Percentiles rank a stretch among this genome's conserved stretches.
These are phyloP conservation scores for Lamellibrachia columna DNA, from an alignment of 2,888 invertebrate species.

Conservation along the genomic window DNA sequence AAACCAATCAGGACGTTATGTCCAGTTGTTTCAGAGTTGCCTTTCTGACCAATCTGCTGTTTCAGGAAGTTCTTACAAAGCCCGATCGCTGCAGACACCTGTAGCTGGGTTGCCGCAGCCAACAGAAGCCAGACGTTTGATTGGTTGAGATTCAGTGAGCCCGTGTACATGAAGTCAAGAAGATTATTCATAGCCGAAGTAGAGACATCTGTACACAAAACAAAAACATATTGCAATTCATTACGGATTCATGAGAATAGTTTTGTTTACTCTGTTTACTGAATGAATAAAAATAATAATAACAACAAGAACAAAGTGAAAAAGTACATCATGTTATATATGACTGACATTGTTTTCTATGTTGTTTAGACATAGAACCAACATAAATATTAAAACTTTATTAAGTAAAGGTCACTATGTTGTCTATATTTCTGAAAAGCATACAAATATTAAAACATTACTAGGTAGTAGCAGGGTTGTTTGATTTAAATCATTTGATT, in stretches of 20 bases:
- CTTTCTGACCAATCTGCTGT: background rate
- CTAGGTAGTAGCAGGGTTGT: too few species aligned
- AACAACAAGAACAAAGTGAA: too few species aligned
- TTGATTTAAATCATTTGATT: too few species aligned
- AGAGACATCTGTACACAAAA: background rate
- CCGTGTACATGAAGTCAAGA: constrained; percentile 29
- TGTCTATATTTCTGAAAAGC: too few species aligned
- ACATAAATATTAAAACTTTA: too few species aligned
- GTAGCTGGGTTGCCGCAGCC: constrained; percentile 22
- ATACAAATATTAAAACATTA: too few species aligned
- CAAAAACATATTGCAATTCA: background rate
- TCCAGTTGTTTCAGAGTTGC: background rate
- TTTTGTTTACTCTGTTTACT: background rate
- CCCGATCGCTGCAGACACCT: background rate
- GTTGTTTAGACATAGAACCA: too few species aligned
- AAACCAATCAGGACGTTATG: background rate
- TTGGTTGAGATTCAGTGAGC: constrained; percentile 22
- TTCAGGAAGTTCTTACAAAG: background rate
- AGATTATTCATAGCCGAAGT: background rate
- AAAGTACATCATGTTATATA: too few species aligned
- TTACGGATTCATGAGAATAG: background rate
- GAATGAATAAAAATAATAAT: too few species aligned
- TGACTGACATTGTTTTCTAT: too few species aligned
- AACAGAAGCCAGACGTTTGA: constrained; percentile 21
- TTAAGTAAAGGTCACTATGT: too few species aligned